Percentiles rank a stretch among this genome's conserved stretches.
phyloP scores from a whole-genome alignment of 1,140 invertebrate genomes.

The Pemphigus obesinymphae region DNA sequence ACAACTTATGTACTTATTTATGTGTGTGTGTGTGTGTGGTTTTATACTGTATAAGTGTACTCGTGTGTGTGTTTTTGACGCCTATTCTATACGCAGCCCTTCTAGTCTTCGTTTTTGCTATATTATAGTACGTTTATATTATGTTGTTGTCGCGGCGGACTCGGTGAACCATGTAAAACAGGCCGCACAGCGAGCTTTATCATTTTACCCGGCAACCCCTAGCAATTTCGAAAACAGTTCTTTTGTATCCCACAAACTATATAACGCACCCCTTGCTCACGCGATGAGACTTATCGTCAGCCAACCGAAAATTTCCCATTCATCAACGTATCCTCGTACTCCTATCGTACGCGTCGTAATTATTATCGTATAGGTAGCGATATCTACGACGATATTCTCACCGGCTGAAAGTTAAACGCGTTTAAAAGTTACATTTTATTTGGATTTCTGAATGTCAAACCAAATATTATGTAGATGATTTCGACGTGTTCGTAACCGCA shows the following conservation, averaged over 20 bases:
- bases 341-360: no score
- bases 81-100: neutral
- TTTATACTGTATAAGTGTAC: no score
- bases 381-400: no score
- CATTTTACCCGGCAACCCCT: neutral
- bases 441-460: no score
- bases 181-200: neutral
- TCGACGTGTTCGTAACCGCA: no score
- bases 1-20: neutral
- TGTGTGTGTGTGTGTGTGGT: neutral
- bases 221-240: neutral
- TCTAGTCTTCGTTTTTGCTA: neutral
- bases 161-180: neutral
- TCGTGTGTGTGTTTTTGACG: neutral
- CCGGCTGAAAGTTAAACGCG: no score
- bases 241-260: neutral
- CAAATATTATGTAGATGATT: no score
- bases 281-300: neutral
- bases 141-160: neutral
- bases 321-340: no score
- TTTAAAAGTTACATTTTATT: no score
- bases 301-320: neutral
- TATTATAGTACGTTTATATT: neutral
- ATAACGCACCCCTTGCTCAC: neutral
- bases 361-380: no score